phyloP scores from a whole-genome alignment of 2,888 invertebrate species.

The Microctonus aethiopoides region DNA sequence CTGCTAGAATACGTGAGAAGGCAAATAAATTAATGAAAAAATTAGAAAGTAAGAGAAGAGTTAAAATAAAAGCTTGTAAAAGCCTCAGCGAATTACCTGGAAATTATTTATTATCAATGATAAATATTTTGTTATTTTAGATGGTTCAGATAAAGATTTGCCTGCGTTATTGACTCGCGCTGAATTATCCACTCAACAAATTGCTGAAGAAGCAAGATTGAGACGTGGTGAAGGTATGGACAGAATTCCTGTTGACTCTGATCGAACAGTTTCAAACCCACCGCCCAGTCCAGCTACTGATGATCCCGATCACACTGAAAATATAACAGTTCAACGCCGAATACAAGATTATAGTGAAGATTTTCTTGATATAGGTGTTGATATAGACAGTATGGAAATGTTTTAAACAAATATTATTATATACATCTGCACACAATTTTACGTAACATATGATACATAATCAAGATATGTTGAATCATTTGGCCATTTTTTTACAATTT shows the following conservation, averaged over 20 bases:
- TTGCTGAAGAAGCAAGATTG: slow-evolving; percentile 70
- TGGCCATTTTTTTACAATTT: no score
- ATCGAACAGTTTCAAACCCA: slow-evolving; percentile 75
- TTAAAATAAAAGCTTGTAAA: neutral
- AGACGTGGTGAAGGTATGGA: slow-evolving; percentile 65
- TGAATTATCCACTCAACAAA: slow-evolving; percentile 70
- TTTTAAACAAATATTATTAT: slow-evolving; percentile 67
- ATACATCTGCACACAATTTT: neutral
- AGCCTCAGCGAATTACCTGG: no score
- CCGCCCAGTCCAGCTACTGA: slow-evolving; percentile 86
- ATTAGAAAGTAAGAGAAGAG: slow-evolving; percentile 59
- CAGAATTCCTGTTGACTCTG: slow-evolving; percentile 60
- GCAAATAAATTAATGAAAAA: slow-evolving; percentile 73
- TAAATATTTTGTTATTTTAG: no score
- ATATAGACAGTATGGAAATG: slow-evolving; percentile 79
- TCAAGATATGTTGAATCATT: neutral
- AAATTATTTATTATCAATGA: slow-evolving; percentile 28
- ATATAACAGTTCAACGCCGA: slow-evolving; percentile 52
- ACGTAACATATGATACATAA: neutral
- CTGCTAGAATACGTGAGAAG: slow-evolving; percentile 73
- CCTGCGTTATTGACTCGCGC: slow-evolving; percentile 75
- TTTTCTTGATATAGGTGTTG: slow-evolving; percentile 76
- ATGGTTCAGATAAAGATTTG: slow-evolving; percentile 70
- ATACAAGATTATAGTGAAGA: slow-evolving; percentile 75
- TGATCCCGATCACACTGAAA: slow-evolving; percentile 67